These are phyloP conservation scores for Antedon mediterranea DNA, from an alignment of 53 echinoderm and acorn worm species.

Conservation along the genomic window DNA sequence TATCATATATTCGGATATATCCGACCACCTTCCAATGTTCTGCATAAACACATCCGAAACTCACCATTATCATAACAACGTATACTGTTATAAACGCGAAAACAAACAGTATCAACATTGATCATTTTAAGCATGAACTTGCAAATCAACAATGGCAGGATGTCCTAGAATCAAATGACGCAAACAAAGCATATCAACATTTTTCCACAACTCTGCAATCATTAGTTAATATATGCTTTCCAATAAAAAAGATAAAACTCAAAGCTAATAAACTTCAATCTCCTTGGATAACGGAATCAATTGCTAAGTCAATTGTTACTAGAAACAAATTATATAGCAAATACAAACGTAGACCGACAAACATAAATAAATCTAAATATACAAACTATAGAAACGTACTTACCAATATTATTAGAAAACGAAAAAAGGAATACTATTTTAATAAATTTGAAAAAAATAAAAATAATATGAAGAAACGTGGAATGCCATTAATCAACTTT, in stretches of 20 bases:
- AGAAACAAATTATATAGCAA: neutral
- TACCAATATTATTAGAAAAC: neutral
- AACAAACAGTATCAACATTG: neutral
- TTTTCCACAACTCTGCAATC: neutral
- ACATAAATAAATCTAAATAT: neutral
- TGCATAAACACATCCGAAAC: neutral
- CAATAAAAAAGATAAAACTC: neutral
- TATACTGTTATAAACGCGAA: neutral
- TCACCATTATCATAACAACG: neutral
- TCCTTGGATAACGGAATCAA: neutral
- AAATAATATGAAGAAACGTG: neutral
- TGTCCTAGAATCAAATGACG: neutral
- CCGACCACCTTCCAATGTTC: neutral
- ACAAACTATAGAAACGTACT: neutral
- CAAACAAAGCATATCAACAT: neutral
- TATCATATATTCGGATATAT: neutral
- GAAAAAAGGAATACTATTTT: neutral
- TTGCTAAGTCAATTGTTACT: neutral
- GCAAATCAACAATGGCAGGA: neutral
- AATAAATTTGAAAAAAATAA: neutral
- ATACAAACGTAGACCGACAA: neutral
- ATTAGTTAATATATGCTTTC: neutral
- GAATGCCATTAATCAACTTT: too few relatives aligned
- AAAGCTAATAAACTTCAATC: neutral
- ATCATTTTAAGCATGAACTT: neutral